phyloP scores from a whole-genome alignment of 1,140 invertebrate genomes.

The Apocrypta bakeri region DNA sequence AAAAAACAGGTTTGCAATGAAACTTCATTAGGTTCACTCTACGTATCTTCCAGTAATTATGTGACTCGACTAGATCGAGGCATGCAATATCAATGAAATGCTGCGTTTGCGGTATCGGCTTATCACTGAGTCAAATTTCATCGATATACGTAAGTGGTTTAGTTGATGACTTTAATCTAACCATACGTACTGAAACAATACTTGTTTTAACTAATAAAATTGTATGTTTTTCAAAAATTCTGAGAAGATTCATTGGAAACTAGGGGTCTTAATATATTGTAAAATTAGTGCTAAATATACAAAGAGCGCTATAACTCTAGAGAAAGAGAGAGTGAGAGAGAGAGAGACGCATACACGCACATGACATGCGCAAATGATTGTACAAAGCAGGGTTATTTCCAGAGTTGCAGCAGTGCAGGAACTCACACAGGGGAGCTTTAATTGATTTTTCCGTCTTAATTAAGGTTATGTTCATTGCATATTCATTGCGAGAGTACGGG shows the following conservation, averaged over 20 bases:
- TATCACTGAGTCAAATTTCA: neutral
- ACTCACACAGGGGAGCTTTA: constrained; percentile 10
- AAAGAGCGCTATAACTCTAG: neutral
- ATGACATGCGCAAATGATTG: neutral
- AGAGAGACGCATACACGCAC: neutral
- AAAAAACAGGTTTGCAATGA: constrained; percentile 37
- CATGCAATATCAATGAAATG: constrained; percentile 12
- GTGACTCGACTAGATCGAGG: neutral
- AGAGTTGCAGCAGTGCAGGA: neutral
- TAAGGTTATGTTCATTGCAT: constrained; percentile 44
- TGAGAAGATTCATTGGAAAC: no score
- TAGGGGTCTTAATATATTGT: no score
- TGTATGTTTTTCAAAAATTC: no score
- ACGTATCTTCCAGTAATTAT: constrained; percentile 31
- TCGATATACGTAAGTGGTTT: no score
- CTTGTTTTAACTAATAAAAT: no score
- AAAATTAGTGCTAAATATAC: neutral
- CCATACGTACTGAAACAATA: no score
- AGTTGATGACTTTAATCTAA: no score
- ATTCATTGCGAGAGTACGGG: constrained; percentile 16
- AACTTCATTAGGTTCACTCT: constrained; percentile 16
- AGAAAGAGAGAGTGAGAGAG: neutral
- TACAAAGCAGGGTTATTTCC: neutral
- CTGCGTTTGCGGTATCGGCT: neutral
- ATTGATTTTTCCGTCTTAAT: constrained; percentile 47